Percentiles rank a stretch among this genome's conserved stretches.
Conservation (phyloP, 2,797 vertebrate genomes). For the Peromyscus attwateri region DNA sequence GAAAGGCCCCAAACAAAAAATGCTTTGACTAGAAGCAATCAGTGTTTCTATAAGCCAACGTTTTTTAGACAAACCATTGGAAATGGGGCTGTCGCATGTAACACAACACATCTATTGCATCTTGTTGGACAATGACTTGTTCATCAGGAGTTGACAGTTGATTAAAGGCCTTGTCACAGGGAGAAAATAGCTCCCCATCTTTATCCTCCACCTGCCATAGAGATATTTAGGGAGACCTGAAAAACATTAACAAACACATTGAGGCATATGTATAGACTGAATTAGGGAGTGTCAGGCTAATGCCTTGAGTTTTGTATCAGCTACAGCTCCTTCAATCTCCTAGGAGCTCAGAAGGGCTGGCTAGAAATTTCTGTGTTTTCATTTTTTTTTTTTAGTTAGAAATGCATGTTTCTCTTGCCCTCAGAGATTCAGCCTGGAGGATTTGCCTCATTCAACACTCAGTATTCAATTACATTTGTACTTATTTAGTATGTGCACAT, state of each 20-base stretch:
- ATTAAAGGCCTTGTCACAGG: conserved; percentile 65
- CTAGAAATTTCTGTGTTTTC: background rate
- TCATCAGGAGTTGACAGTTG: conserved; percentile 65
- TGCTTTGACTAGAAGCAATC: conserved; percentile 65
- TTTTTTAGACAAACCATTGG: conserved; percentile 65
- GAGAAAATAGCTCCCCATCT: conserved; percentile 3
- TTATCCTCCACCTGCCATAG: background rate
- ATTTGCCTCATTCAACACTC: background rate
- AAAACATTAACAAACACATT: conserved; percentile 61
- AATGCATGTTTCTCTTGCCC: background rate
- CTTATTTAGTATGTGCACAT: background rate
- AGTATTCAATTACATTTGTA: background rate
- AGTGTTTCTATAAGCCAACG: conserved; percentile 59
- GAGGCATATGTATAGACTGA: conserved; percentile 60
- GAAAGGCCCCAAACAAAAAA: conserved; percentile 13
- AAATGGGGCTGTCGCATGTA: conserved; percentile 21
- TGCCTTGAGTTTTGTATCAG: background rate
- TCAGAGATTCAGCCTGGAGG: background rate
- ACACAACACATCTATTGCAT: conserved; percentile 38
- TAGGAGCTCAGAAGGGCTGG: background rate
- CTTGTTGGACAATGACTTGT: conserved; percentile 56
- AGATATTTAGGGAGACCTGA: conserved; percentile 7
- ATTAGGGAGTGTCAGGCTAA: conserved; percentile 45
- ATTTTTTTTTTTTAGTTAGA: background rate
- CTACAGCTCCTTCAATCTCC: background rate